Percentiles rank a stretch among this genome's conserved stretches.
Evolutionary conservation across 2,888 invertebrate species (phyloP).

Genomic region (Amorpha juglandis): DNA sequence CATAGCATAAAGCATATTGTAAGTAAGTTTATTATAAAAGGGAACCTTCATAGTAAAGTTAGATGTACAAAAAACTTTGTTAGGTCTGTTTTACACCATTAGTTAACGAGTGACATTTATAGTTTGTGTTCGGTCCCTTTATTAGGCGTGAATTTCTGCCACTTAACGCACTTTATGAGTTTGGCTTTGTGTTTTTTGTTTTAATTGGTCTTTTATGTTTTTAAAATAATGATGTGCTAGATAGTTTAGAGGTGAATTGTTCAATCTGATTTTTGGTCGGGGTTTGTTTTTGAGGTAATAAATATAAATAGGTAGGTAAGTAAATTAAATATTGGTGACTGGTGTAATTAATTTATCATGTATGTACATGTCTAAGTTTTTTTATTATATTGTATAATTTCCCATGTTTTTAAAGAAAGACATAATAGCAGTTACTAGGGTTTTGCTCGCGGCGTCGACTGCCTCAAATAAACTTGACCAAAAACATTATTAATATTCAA

Average conservation of each 20-base stretch:
- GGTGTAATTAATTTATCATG: not conserved
- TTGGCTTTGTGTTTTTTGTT: slow-evolving; percentile 30
- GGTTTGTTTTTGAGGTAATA: not conserved
- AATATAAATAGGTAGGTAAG: no score
- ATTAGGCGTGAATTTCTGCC: slow-evolving; percentile 56
- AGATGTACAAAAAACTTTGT: slow-evolving; percentile 24
- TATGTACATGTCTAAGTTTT: no score
- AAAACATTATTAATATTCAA: no score
- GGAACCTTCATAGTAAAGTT: not conserved
- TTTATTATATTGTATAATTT: no score
- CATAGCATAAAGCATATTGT: not conserved
- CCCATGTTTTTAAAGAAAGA: no score
- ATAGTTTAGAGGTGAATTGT: not conserved
- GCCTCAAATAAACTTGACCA: no score
- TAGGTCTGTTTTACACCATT: slow-evolving; percentile 28
- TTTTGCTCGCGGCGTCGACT: no score
- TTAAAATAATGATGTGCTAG: slow-evolving; percentile 6
- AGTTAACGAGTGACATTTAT: slow-evolving; percentile 26
- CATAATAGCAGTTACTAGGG: no score
- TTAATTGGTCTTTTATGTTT: slow-evolving; percentile 24
- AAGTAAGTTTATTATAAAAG: not conserved
- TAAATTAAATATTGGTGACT: slow-evolving; percentile 14
- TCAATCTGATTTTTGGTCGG: not conserved
- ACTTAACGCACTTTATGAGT: slow-evolving; percentile 30
- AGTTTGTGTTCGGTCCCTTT: slow-evolving; percentile 46